Percentiles rank a stretch among this genome's conserved stretches.
phyloP scores from a whole-genome alignment of 53 echinoderm and acorn worm species.

The Glandiceps talaboti region DNA sequence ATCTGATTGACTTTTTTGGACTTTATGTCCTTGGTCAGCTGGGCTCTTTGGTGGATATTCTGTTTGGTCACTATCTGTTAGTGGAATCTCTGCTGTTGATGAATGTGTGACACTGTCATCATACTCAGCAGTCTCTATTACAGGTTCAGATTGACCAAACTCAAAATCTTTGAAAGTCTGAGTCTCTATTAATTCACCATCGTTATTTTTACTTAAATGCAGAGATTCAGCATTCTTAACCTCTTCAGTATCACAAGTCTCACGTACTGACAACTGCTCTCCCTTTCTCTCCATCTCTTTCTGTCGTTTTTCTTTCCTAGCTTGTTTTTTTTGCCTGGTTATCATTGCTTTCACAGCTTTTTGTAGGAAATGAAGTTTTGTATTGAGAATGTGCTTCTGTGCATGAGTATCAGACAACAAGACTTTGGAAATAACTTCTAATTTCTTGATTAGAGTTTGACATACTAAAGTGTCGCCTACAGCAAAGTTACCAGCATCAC shows the following conservation, averaged over 20 bases:
- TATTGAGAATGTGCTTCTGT: background rate
- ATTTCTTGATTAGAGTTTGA: slow-evolving; percentile 6
- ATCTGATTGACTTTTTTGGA: background rate
- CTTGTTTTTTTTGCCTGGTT: slow-evolving; percentile 11
- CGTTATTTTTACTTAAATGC: background rate
- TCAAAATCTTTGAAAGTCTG: background rate
- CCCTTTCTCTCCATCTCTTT: background rate
- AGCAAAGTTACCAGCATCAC: background rate
- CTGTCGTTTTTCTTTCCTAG: background rate
- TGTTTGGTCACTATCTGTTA: background rate
- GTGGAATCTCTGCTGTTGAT: too few relatives aligned
- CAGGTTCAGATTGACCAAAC: background rate
- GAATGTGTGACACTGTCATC: background rate
- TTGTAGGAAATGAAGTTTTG: slow-evolving; percentile 19
- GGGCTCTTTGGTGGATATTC: background rate
- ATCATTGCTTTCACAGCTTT: slow-evolving; percentile 16
- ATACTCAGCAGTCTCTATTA: background rate
- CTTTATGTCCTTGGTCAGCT: too few relatives aligned
- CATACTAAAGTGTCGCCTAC: too few relatives aligned
- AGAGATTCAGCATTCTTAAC: background rate
- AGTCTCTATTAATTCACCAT: too few relatives aligned
- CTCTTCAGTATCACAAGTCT: background rate
- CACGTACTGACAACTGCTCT: background rate
- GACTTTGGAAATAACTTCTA: slow-evolving; percentile 12
- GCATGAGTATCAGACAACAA: slow-evolving; percentile 29